phyloP scores from a whole-genome alignment of 2,888 invertebrate genomes.

The Ophion ventricosus region DNA sequence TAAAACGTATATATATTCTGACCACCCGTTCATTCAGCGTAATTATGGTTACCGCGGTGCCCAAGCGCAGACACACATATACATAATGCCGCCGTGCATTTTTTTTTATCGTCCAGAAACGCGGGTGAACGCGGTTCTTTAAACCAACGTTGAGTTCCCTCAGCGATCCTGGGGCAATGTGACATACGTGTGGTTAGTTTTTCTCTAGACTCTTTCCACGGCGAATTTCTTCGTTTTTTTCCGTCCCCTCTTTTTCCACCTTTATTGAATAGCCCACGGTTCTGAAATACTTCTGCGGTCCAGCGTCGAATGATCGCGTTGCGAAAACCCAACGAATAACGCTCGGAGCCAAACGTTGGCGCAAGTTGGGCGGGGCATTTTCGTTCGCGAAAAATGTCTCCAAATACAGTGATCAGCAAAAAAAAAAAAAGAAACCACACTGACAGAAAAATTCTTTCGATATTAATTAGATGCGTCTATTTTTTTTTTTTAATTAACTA shows the following conservation, averaged over 20 bases:
- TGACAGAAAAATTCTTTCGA: no score
- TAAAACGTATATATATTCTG: slow-evolving; percentile 37
- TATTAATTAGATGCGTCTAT: no score
- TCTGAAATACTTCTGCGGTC: slow-evolving; percentile 29
- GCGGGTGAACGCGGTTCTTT: slow-evolving; percentile 52
- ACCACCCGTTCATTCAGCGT: slow-evolving; percentile 53
- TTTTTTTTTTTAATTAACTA: no score
- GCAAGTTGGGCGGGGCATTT: slow-evolving; percentile 58
- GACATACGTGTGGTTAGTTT: slow-evolving; percentile 60
- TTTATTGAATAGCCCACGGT: slow-evolving; percentile 40
- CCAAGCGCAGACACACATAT: slow-evolving; percentile 39
- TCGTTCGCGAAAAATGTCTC: slow-evolving; percentile 46
- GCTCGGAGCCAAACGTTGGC: slow-evolving; percentile 41
- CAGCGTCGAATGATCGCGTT: slow-evolving; percentile 44
- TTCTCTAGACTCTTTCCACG: slow-evolving; percentile 33
- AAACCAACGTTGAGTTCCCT: slow-evolving; percentile 56
- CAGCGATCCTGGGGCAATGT: slow-evolving; percentile 64
- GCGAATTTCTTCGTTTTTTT: slow-evolving; percentile 18
- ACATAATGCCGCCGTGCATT: slow-evolving; percentile 34
- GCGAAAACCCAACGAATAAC: slow-evolving; percentile 54
- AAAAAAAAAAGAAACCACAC: no score
- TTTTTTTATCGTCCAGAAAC: slow-evolving; percentile 53
- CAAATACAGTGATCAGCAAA: no score
- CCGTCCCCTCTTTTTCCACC: slow-evolving; percentile 11
- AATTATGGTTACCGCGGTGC: slow-evolving; percentile 56